Conservation (phyloP, 1,140 invertebrate genomes). For the Drosophila pseudoananassae region DNA sequence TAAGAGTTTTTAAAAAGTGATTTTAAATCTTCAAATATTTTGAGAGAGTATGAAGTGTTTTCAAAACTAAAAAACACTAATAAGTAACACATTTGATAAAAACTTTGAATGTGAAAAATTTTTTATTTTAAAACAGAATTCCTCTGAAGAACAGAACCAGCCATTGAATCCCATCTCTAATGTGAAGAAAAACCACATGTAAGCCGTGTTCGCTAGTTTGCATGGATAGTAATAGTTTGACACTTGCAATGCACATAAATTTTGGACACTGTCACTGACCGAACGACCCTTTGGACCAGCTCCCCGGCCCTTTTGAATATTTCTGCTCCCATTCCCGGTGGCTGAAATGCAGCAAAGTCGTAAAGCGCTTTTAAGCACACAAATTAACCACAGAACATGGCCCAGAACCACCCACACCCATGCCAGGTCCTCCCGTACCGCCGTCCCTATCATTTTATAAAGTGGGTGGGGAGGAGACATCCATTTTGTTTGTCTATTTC, state of each 20-base stretch:
- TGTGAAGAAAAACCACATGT: constrained; percentile 4
- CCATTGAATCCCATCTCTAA: constrained; percentile 20
- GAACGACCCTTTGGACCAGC: constrained; percentile 41
- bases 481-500: constrained; percentile 79
- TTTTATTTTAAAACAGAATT: background rate
- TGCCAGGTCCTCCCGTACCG: background rate
- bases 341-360: constrained; percentile 59
- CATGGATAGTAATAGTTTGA: constrained; percentile 68
- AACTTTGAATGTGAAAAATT: too few species aligned
- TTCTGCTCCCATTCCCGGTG: background rate
- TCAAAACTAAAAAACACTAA: too few species aligned
- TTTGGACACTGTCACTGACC: constrained; percentile 55
- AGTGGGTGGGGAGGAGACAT: constrained; percentile 15
- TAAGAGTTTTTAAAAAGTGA: too few species aligned
- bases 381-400: constrained; percentile 82
- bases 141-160: background rate
- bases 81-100: too few species aligned
- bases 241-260: constrained; percentile 82
- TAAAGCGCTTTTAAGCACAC: constrained; percentile 82
- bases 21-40: too few species aligned
- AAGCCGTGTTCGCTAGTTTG: constrained; percentile 18
- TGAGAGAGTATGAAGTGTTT: too few species aligned
- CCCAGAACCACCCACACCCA: constrained; percentile 48
- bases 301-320: constrained; percentile 11
- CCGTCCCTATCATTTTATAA: background rate